Evolutionary conservation across 2,113 vertebrate genomes (phyloP), one percentile per base, ranked within the genome.

Genomic region (Carettochelys insculpta): DNA sequence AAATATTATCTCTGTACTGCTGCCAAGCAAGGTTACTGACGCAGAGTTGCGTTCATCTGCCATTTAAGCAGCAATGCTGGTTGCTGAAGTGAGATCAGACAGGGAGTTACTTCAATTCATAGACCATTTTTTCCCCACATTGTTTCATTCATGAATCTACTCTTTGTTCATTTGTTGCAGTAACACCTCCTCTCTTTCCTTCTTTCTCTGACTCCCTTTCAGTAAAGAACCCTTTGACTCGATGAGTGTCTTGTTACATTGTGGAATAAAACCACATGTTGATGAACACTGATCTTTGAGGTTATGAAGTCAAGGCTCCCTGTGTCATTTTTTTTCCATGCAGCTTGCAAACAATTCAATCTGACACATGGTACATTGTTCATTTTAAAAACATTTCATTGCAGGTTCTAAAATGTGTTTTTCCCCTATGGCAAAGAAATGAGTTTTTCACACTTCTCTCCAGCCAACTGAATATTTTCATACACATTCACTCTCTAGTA

Each of bases 1-100:
- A 97, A 95, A 94, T 92, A 94, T 78, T 95, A 82, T 86, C 83
- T 11, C 85, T 94, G 77, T 92, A 90, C 41, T 87, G 38, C 54
- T 11, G 9, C 89, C 85, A 90, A 31, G 45, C 13, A 31, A 71
- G 88, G 61, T 86, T 78, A 85, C 54, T 25, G 54, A n/a, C n/a
- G n/a, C n/a, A 79, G 52, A 80, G 65, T 96, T 48, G 5, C 73
- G 43, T 94, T 87, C n/a, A 78, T 92, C 81, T 95, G 48, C 80
- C 83, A 9, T 0, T 80, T 94, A 82, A 61, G 43, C 91, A 68
- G 13, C 75, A 85, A 56, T 45, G 31, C 25, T 90, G 4, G 29
- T 80, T 2, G 77, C 45, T 89, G 94, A 94, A 92, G 2, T 65
- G 89, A 73, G 61, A 41, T 41, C 71, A 84, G 14, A 53, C 56